Conservation (phyloP, 2,888 invertebrate genomes). For the Melanchra persicariae region DNA sequence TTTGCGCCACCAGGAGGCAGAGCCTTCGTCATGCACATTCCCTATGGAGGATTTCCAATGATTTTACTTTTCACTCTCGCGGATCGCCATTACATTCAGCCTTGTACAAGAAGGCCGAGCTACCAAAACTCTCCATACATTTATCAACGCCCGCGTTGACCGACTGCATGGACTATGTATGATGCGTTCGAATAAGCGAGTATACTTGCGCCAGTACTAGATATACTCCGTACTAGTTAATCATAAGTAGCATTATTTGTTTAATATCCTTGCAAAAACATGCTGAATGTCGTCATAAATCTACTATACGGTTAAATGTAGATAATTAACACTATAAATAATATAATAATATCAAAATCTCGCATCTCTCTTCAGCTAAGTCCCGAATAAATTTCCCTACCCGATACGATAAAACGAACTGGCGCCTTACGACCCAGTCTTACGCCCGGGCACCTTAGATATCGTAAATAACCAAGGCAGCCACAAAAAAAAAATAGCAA, state of each 20-base stretch:
- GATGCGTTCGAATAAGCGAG: slow-evolving; percentile 56
- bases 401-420: neutral
- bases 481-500: slow-evolving; percentile 56
- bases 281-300: neutral
- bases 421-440: neutral
- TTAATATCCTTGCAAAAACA: neutral
- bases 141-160: slow-evolving; percentile 24
- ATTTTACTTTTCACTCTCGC: no score
- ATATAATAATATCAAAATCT: neutral
- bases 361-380: neutral
- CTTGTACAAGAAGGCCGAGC: no score
- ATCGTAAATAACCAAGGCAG: slow-evolving; percentile 35
- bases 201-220: slow-evolving; percentile 26
- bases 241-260: no score
- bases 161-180: slow-evolving; percentile 26
- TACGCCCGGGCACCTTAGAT: slow-evolving; percentile 16
- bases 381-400: neutral
- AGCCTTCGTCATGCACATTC: no score
- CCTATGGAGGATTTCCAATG: no score
- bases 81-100: no score
- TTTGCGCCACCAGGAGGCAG: no score
- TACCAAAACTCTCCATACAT: slow-evolving; percentile 4
- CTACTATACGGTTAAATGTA: neutral
- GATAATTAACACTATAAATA: neutral
- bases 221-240: no score